phyloP scores from a whole-genome alignment of 2,888 invertebrate species.

The Leptinotarsa tumamoca region DNA sequence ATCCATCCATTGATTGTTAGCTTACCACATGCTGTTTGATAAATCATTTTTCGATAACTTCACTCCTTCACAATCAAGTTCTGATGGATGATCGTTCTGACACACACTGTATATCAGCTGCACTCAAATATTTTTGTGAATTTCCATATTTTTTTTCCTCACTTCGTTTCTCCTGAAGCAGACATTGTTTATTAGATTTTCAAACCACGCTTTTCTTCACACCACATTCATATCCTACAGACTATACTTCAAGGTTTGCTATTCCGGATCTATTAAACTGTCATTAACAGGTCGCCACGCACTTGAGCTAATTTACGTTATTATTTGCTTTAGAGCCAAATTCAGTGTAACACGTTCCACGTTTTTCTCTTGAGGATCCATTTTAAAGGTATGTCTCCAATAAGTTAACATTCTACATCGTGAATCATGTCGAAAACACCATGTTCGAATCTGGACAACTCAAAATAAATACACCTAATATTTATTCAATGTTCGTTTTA shows the following conservation, averaged over 20 bases:
- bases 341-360: neutral
- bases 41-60: too few relatives aligned
- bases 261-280: neutral
- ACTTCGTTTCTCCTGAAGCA: too few relatives aligned
- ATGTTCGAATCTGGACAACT: neutral
- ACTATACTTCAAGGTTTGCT: neutral
- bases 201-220: too few relatives aligned
- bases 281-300: neutral
- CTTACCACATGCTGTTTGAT: too few relatives aligned
- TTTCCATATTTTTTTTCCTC: too few relatives aligned
- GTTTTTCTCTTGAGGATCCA: neutral
- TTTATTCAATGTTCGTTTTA: conserved; percentile 1
- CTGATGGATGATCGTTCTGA: too few relatives aligned
- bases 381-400: neutral
- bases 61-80: too few relatives aligned
- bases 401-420: neutral
- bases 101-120: too few relatives aligned
- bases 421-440: neutral
- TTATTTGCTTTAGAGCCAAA: neutral
- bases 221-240: neutral
- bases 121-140: too few relatives aligned
- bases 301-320: neutral
- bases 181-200: too few relatives aligned
- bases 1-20: too few relatives aligned
- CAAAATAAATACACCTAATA: conserved; percentile 3